phyloP scores from a whole-genome alignment of 2,888 invertebrate species.

The Synanthedon vespiformis region DNA sequence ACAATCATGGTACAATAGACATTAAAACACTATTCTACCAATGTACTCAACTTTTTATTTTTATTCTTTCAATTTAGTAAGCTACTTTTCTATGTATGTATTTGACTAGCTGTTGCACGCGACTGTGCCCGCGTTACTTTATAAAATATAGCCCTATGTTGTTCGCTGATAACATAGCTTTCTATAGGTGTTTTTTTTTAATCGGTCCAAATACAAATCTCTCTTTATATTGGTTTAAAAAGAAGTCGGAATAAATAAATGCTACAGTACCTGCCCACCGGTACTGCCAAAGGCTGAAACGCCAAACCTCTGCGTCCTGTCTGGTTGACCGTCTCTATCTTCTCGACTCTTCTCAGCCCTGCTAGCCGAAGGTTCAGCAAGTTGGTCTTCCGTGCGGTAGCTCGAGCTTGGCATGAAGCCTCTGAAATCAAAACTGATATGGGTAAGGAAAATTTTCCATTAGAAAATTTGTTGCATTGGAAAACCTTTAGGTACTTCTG shows the following conservation, averaged over 20 bases:
- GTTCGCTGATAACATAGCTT: no score
- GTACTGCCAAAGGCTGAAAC: conserved; percentile 64
- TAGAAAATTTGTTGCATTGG: background rate
- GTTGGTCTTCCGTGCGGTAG: conserved; percentile 56
- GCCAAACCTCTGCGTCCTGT: conserved; percentile 68
- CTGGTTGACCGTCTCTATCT: conserved; percentile 36
- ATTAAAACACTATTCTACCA: background rate
- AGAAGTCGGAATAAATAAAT: background rate
- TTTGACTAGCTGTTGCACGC: no score
- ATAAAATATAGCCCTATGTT: no score
- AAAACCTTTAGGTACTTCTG: no score
- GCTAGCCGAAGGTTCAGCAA: conserved; percentile 56
- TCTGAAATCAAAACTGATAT: conserved; percentile 38
- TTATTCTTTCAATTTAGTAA: background rate
- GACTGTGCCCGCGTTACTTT: no score
- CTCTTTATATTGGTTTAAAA: no score
- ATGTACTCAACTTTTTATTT: background rate
- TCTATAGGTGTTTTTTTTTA: no score
- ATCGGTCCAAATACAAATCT: no score
- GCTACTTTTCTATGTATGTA: background rate
- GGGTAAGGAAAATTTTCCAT: background rate
- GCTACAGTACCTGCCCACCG: conserved; percentile 30
- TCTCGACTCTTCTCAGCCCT: conserved; percentile 44
- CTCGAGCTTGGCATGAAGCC: conserved; percentile 56
- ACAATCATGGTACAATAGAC: background rate